Conservation (phyloP, 1,140 invertebrate species). For the Drosophila tani region DNA sequence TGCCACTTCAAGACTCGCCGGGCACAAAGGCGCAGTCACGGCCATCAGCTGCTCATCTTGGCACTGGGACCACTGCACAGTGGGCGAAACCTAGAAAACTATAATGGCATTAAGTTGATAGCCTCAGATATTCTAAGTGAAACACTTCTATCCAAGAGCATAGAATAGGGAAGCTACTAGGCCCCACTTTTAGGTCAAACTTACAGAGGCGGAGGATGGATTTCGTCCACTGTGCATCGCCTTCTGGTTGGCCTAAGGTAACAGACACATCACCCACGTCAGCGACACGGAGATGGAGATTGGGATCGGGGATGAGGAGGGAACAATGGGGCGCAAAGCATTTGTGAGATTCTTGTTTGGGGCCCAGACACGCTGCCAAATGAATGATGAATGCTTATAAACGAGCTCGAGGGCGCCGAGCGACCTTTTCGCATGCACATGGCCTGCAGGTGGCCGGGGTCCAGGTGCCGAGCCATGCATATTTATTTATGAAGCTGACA, state of each 20-base stretch:
- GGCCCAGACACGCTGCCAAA: conserved; percentile 57
- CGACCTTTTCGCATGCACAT: conserved; percentile 63
- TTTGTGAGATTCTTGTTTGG: conserved; percentile 64
- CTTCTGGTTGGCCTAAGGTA: conserved; percentile 53
- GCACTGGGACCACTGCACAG: conserved; percentile 3
- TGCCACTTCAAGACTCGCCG: conserved; percentile 56
- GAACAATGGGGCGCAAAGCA: conserved; percentile 50
- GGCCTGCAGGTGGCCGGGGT: conserved; percentile 25
- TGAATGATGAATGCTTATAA: conserved; percentile 80
- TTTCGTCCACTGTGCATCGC: not conserved
- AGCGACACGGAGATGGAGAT: not conserved
- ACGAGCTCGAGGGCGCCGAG: conserved; percentile 64
- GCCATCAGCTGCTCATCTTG: conserved; percentile 33
- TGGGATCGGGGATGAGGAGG: not conserved
- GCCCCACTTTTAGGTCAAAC: not conserved
- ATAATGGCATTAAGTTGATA: not conserved
- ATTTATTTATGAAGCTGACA: conserved; percentile 30
- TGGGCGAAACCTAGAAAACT: not conserved
- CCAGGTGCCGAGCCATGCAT: conserved; percentile 31
- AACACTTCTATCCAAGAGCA: too few relatives aligned
- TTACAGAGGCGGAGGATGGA: too few relatives aligned
- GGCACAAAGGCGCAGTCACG: conserved; percentile 40
- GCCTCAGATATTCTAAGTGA: too few relatives aligned
- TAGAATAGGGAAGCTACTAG: not conserved
- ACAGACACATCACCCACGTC: conserved; percentile 35